A percentile compares a stretch with the other conserved stretches of the same genome.
phyloP scores from a whole-genome alignment of 2,113 vertebrate species.

The Climacteris rufus region DNA sequence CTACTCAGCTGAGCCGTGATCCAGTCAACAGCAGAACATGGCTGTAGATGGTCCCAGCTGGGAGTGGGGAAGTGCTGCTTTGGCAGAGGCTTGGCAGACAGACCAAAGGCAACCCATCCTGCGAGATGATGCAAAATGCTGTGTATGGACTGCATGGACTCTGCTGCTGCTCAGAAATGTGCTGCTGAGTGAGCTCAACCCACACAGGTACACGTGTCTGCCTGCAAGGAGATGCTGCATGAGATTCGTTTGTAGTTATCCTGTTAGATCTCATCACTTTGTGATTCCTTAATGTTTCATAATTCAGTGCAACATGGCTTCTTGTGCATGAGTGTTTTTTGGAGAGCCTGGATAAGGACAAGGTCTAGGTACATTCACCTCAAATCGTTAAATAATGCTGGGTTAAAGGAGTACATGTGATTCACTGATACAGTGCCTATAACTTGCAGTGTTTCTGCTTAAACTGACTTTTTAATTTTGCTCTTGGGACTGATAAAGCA shows the following conservation, averaged over 20 bases:
- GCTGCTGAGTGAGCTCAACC: not conserved
- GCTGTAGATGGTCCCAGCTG: not conserved
- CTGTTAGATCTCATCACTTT: not conserved
- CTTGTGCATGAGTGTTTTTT: not conserved
- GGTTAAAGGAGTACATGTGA: not conserved
- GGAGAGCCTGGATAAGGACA: not conserved
- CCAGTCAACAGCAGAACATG: not conserved
- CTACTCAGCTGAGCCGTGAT: not conserved
- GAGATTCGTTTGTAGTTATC: not conserved
- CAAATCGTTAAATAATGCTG: not conserved
- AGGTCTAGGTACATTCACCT: not conserved
- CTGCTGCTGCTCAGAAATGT: not conserved
- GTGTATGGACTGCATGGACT: not conserved
- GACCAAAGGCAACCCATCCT: not conserved
- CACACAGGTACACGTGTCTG: not conserved
- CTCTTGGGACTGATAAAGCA: not conserved
- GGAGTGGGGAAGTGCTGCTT: not conserved
- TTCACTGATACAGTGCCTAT: not conserved
- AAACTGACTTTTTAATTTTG: not conserved
- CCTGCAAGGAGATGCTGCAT: not conserved
- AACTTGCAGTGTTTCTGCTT: not conserved
- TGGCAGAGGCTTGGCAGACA: not conserved
- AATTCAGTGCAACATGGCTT: not conserved
- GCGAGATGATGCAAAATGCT: accelerated
- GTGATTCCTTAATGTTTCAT: not conserved